Evolutionary conservation across 1,140 invertebrate genomes (phyloP), one percentile per base, ranked within the genome.

Genomic region (Calephelis virginiensis): DNA sequence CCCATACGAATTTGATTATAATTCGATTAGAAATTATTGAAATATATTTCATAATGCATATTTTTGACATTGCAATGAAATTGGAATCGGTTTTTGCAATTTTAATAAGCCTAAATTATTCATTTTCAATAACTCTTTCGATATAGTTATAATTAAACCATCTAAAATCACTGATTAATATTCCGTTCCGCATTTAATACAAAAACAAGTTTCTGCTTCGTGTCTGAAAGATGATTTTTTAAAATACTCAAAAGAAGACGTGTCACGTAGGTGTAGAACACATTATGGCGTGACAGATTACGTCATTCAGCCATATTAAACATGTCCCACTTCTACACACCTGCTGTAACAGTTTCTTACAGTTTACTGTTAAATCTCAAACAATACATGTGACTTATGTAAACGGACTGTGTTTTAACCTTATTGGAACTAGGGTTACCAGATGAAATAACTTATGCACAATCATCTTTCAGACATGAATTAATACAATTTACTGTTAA

Each of bases 271-370:
- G 11, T 8, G 56, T 40, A 59, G 56, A 8, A 8, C 12, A 59
- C 56, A 59, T 40, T 38, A 59, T 59, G 12, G 37, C 38, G 37
- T 59, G 40, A 59, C 56, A 3, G 56, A 59, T 59, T 37, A 59
- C 28, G 56, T 59, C 11, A 40, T 59, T 28, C 7, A 6, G 53
- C 9, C 53, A 38, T 17, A 59, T 59, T 11, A 59, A 59, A 38
- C 28, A 59, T 59, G 53, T 59, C 37, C 53, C 28, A 59, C 17
- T 59, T 59, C 37, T n/a, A 59, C 53, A 17, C 53, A 59, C 53
- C 28, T 59, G 53, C n/a, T 59, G 53, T 38, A 59, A 59, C 53
- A 37, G 53, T 59, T 59, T 37, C 17, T 38, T 59, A 38, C 56
- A 40, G 38, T 40, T 59, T 59, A 59, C 28, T 28, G 28, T 28